phyloP scores from a whole-genome alignment of 1,140 invertebrate genomes.

The Chionoecetes opilio region DNA sequence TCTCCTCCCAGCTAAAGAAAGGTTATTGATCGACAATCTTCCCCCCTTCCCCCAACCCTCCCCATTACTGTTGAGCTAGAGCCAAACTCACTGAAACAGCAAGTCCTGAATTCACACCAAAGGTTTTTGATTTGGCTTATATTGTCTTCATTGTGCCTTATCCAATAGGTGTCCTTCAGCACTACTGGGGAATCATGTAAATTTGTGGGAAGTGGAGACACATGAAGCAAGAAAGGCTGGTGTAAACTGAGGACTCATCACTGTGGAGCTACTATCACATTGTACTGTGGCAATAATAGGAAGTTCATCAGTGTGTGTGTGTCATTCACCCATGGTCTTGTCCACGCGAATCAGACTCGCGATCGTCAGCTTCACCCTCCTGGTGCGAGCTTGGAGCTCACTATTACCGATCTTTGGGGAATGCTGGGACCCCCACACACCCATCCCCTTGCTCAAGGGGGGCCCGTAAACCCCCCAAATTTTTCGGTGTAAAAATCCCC shows the following conservation, averaged over 20 bases:
- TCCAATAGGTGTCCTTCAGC: conserved; percentile 13
- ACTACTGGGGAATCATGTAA: not conserved
- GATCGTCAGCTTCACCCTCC: too few relatives aligned
- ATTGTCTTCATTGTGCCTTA: not conserved
- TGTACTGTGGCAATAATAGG: not conserved
- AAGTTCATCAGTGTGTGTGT: not conserved
- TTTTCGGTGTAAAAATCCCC: too few relatives aligned
- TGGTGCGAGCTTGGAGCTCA: too few relatives aligned
- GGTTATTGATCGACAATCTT: not conserved
- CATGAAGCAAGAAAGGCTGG: not conserved
- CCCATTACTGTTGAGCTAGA: not conserved
- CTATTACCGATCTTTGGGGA: too few relatives aligned
- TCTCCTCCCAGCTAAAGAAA: not conserved
- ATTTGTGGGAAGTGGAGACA: not conserved
- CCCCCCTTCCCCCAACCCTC: not conserved
- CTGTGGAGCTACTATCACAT: not conserved
- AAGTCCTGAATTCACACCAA: conserved; percentile 16
- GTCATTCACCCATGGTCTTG: too few relatives aligned
- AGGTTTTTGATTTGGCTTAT: not conserved
- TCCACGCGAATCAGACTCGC: too few relatives aligned
- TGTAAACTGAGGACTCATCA: conserved; percentile 4
- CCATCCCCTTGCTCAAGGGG: too few relatives aligned
- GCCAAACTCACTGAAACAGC: not conserved
- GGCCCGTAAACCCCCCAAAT: too few relatives aligned
- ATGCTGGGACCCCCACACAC: too few relatives aligned